phyloP scores from a whole-genome alignment of 2,113 vertebrate species.

The Ondatra zibethicus region DNA sequence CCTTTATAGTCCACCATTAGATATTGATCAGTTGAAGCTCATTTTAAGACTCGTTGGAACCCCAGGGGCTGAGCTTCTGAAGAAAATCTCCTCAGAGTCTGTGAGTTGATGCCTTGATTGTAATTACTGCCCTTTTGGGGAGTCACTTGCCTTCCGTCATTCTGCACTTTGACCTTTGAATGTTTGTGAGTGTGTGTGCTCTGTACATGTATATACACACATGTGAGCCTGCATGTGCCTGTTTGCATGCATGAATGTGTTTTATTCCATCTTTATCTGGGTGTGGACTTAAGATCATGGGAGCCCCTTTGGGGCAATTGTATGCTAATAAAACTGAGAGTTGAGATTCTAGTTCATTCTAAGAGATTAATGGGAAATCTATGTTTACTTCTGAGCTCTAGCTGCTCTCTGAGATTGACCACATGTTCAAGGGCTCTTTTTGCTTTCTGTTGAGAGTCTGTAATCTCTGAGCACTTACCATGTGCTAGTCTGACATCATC shows the following conservation, averaged over 20 bases:
- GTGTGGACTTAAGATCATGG: neutral
- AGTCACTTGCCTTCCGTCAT: slow-evolving; percentile 74
- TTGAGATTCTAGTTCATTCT: slow-evolving; percentile 24
- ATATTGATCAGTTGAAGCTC: slow-evolving; percentile 99
- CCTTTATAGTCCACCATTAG: slow-evolving; percentile 97
- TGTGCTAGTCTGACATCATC: neutral
- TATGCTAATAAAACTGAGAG: slow-evolving; percentile 24
- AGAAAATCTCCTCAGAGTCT: slow-evolving; percentile 99
- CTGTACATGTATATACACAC: neutral
- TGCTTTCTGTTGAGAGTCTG: neutral
- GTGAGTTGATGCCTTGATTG: slow-evolving; percentile 94
- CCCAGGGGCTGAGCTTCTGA: slow-evolving; percentile 96
- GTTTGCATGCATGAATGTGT: slow-evolving; percentile 56
- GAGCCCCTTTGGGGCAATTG: neutral
- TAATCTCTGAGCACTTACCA: neutral
- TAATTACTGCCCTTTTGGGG: slow-evolving; percentile 83
- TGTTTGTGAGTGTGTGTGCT: slow-evolving; percentile 56
- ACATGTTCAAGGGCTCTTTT: neutral
- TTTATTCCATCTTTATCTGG: slow-evolving; percentile 5
- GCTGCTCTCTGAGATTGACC: slow-evolving; percentile 10
- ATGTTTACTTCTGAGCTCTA: slow-evolving; percentile 4
- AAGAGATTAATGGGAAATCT: slow-evolving; percentile 25
- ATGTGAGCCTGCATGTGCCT: neutral
- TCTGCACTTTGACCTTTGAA: slow-evolving; percentile 72
- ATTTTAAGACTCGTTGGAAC: slow-evolving; percentile 98